Conservation (phyloP, 2,113 vertebrate genomes). For the Thalassoma bifasciatum region DNA sequence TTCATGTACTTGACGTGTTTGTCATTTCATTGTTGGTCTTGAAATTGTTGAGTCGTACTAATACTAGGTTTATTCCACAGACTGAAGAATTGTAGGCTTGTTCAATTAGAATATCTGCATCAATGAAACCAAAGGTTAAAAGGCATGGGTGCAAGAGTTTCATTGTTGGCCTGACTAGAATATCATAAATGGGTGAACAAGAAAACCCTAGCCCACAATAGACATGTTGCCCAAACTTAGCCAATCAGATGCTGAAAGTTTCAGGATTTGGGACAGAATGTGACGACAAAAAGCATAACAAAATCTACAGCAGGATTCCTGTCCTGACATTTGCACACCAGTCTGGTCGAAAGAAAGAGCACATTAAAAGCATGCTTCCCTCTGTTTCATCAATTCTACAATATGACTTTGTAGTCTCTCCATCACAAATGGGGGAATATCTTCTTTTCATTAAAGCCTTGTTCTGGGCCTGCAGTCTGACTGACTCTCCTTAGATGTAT, state of each 20-base stretch:
- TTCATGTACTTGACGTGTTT: too few relatives aligned
- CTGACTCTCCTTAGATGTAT: constrained; percentile 13
- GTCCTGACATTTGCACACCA: background rate
- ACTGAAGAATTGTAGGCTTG: too few relatives aligned
- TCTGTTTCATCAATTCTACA: constrained; percentile 42
- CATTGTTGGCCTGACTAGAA: too few relatives aligned
- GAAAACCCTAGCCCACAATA: too few relatives aligned
- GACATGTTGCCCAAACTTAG: background rate
- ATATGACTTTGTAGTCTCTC: constrained; percentile 38
- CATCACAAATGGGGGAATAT: constrained; percentile 32
- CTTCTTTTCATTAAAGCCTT: constrained; percentile 42
- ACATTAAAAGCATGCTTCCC: constrained; percentile 37
- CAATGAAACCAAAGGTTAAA: too few relatives aligned
- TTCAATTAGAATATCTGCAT: too few relatives aligned
- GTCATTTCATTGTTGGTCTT: too few relatives aligned
- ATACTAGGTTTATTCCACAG: too few relatives aligned
- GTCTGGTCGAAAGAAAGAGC: constrained; percentile 6
- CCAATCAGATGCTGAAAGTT: background rate
- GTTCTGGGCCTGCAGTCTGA: constrained; percentile 22
- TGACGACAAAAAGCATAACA: background rate
- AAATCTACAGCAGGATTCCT: background rate
- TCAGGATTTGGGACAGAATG: background rate
- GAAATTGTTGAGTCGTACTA: too few relatives aligned
- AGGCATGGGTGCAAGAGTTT: too few relatives aligned
- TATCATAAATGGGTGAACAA: too few relatives aligned